phyloP scores from a whole-genome alignment of 2,797 vertebrate species.

The Ptychadena robeensis region DNA sequence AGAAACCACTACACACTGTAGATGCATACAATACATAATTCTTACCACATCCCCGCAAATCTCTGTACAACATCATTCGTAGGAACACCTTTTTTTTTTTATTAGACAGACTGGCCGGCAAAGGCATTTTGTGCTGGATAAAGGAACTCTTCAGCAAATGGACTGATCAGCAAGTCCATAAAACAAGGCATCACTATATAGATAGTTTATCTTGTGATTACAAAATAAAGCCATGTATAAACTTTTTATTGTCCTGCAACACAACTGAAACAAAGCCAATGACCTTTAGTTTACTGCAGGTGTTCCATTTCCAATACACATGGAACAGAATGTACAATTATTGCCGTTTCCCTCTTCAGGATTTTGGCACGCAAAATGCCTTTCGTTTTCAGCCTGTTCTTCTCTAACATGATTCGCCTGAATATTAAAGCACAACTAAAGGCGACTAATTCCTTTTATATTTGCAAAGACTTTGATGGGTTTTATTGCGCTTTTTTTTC shows the following conservation, averaged over 20 bases:
- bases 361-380: background rate
- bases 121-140: slow-evolving; percentile 17
- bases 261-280: background rate
- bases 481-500: no score
- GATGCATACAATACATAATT: background rate
- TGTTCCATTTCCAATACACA: background rate
- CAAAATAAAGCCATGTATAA: background rate
- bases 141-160: background rate
- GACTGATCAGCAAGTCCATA: background rate
- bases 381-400: background rate
- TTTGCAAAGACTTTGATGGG: no score
- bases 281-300: background rate
- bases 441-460: no score
- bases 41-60: background rate
- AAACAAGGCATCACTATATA: background rate
- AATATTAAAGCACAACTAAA: background rate
- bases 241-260: background rate
- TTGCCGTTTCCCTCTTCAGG: slow-evolving; percentile 2
- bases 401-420: slow-evolving; percentile 2
- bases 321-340: slow-evolving; percentile 8
- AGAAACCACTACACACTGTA: background rate
- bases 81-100: background rate
- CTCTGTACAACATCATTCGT: background rate
- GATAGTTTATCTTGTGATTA: background rate
- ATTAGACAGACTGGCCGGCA: background rate